These are phyloP conservation scores for Silurus asotus DNA, from an alignment of 2,113 vertebrate genomes.

Conservation along the genomic window DNA sequence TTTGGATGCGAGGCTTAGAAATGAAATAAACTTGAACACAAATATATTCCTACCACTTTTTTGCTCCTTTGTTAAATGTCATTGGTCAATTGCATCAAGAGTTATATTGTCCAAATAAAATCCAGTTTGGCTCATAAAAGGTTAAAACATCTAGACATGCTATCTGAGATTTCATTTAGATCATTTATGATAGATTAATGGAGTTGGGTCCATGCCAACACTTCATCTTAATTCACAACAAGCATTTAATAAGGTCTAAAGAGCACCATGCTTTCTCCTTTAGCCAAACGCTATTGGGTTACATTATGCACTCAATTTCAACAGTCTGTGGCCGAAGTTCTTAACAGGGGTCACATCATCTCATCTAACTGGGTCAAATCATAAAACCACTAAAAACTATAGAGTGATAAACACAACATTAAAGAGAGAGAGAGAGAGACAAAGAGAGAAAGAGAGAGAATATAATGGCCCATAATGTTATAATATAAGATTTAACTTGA, in stretches of 20 bases:
- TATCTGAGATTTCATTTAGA: neutral
- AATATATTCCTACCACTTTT: neutral
- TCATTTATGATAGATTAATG: constrained; percentile 1
- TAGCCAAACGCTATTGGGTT: neutral
- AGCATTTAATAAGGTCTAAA: constrained; percentile 18
- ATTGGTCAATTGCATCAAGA: neutral
- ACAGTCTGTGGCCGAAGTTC: neutral
- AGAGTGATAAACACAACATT: neutral
- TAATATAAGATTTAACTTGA: neutral
- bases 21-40: neutral
- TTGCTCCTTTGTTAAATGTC: neutral
- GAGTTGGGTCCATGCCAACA: neutral
- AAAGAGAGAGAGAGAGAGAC: neutral
- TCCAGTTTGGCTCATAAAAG: neutral
- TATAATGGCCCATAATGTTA: neutral
- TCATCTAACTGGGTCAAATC: neutral
- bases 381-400: neutral
- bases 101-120: neutral
- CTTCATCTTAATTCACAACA: constrained; percentile 6
- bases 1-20: neutral
- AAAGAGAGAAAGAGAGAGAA: neutral
- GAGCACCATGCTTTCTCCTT: neutral
- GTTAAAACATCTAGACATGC: neutral
- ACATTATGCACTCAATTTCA: neutral
- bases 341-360: neutral